phyloP scores from a whole-genome alignment of 2,113 vertebrate species.

The Perca flavescens region DNA sequence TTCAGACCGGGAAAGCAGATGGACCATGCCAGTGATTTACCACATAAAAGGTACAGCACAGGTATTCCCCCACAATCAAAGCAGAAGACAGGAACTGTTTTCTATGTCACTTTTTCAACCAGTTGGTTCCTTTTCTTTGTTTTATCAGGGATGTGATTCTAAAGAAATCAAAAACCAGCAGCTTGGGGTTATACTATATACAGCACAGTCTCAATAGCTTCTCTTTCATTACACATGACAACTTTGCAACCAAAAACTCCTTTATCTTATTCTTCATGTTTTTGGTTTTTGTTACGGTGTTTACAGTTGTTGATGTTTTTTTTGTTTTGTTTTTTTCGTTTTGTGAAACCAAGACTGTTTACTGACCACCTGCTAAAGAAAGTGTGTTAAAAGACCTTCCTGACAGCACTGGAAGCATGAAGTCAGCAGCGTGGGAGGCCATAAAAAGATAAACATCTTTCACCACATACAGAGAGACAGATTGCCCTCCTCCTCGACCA shows the following conservation, averaged over 20 bases:
- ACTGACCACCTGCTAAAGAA: slow-evolving; percentile 33
- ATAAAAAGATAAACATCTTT: slow-evolving; percentile 19
- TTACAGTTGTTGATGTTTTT: slow-evolving; percentile 41
- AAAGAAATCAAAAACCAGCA: slow-evolving; percentile 82
- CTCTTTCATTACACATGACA: slow-evolving; percentile 62
- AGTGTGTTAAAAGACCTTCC: slow-evolving; percentile 42
- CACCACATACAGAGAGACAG: slow-evolving; percentile 34
- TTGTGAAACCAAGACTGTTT: slow-evolving; percentile 56
- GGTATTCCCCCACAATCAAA: slow-evolving; percentile 40
- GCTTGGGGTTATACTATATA: slow-evolving; percentile 49
- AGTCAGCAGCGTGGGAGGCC: slow-evolving; percentile 36
- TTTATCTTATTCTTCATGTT: slow-evolving; percentile 52
- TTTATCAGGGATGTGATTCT: slow-evolving; percentile 81
- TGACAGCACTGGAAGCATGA: slow-evolving; percentile 35
- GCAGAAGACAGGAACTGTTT: slow-evolving; percentile 47
- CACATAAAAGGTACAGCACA: slow-evolving; percentile 6
- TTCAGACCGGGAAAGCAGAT: slow-evolving; percentile 68
- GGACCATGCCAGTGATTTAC: slow-evolving; percentile 62
- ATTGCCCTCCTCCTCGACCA: slow-evolving; percentile 37
- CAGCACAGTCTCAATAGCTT: slow-evolving; percentile 63
- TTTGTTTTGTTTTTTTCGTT: background rate
- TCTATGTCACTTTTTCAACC: slow-evolving; percentile 63
- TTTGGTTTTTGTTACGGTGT: slow-evolving; percentile 60
- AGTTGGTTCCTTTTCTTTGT: slow-evolving; percentile 50
- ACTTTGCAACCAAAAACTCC: slow-evolving; percentile 82